Base-by-base conservation (phyloP, 2,797 vertebrate species). In the Semaprochilodus insignis region DNA sequence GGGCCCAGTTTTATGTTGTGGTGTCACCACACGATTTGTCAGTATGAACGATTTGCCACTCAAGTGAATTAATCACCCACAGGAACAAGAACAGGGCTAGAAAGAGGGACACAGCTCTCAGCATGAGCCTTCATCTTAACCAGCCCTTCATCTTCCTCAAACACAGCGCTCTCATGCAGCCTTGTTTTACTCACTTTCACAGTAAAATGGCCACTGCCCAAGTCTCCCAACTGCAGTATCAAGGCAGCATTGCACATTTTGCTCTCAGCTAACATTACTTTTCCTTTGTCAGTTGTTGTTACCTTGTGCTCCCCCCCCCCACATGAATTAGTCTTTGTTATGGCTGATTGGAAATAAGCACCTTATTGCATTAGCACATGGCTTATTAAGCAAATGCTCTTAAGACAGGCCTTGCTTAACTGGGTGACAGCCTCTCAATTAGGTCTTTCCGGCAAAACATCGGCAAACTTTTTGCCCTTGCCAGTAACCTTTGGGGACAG, bases 361-460 rank as follows among this genome's bases (percentile, higher is more conserved):
- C 92, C 92, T 93, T 92, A 95, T 94, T 94, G 93, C 93, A 93
- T 94, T 94, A 95, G 92, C 85, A 84, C 91, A 94, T 62, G 93
- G 92, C 91, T 94, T 94, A 95, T 95, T 95, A 94, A 93, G 91
- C 93, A 93, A 92, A 94, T 90, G 91, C 92, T 94, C 92, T 92
- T 91, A 93, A 93, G 92, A 91, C 90, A 92, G 90, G 93, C 91
- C 91, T 93, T 92, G 91, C 92, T 95, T 94, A 95, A 93, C 92
- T 91, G 90, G 93, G 90, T 92, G 93, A 93, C 92, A 93, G 93
- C 89, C 85, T 91, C 90, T 93, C 93, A 93, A 93, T 95, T 94
- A 94, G 93, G 88, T 89, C 85, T 87, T 90, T 54, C 59, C 21
- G 17, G 91, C 91, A 90, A 93, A 92, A 91, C 91, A 92, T 87